Conservation (phyloP, 2,797 vertebrate species). For the Tiaroga cobitis region DNA sequence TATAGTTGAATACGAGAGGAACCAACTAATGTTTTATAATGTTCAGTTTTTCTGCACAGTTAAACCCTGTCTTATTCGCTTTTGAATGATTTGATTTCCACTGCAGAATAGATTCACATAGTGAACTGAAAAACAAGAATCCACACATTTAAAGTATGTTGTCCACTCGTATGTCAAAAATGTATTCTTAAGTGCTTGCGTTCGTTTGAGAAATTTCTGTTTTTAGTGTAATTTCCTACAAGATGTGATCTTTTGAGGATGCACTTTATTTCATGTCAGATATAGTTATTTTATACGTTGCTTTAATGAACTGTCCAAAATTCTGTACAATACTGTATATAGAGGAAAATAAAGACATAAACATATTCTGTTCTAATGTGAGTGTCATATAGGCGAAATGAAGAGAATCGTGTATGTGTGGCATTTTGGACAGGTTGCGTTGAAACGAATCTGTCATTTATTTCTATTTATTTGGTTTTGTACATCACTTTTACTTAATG, state of each 20-base stretch:
- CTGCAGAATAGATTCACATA: conserved; percentile 1
- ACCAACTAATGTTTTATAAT: conserved; percentile 60
- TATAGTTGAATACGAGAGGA: conserved; percentile 67
- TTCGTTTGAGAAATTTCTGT: conserved; percentile 63
- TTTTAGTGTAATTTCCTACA: conserved; percentile 44
- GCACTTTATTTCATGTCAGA: conserved; percentile 80
- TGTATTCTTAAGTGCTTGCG: conserved; percentile 20
- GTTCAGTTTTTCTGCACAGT: conserved; percentile 53
- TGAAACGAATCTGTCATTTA: conserved; percentile 68
- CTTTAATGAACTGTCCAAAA: conserved; percentile 61
- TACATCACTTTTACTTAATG: conserved; percentile 75
- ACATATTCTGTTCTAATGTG: conserved; percentile 46
- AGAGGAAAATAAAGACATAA: conserved; percentile 32
- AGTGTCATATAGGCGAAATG: conserved; percentile 38
- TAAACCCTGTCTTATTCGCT: conserved; percentile 31
- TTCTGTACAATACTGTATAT: conserved; percentile 60
- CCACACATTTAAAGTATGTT: conserved; percentile 58
- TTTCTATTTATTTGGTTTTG: conserved; percentile 75
- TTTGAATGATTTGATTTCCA: conserved; percentile 22
- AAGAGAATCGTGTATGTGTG: conserved; percentile 22
- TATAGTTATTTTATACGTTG: conserved; percentile 65
- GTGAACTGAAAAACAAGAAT: conserved; percentile 62
- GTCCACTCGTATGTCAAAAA: conserved; percentile 54
- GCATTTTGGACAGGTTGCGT: conserved; percentile 30
- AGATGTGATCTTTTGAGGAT: conserved; percentile 63